Percentiles rank a stretch among this genome's conserved stretches.
These are phyloP conservation scores for Tromatobia lineatoria DNA, from an alignment of 2,888 invertebrate genomes.

Conservation along the genomic window DNA sequence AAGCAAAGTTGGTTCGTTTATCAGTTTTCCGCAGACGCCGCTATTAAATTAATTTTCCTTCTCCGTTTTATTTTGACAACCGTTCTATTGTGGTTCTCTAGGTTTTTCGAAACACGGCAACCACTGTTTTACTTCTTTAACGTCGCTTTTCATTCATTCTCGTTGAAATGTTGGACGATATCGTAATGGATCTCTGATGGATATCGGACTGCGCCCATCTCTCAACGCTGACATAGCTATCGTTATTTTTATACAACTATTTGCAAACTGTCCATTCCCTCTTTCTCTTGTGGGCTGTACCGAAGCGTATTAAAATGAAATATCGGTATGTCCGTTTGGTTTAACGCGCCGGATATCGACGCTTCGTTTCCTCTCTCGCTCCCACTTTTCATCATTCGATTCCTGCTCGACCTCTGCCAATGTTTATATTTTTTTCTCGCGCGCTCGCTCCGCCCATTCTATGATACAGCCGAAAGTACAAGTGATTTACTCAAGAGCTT, in stretches of 20 bases:
- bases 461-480: slow-evolving; percentile 3
- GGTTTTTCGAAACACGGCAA: not conserved
- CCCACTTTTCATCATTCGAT: slow-evolving; percentile 6
- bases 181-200: slow-evolving; percentile 38
- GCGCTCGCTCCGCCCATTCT: slow-evolving; percentile 13
- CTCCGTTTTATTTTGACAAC: not conserved
- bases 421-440: slow-evolving; percentile 36
- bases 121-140: not conserved
- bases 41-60: slow-evolving; percentile 15
- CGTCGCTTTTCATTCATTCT: not conserved
- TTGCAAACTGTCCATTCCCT: slow-evolving; percentile 40
- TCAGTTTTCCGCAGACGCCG: slow-evolving; percentile 2
- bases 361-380: slow-evolving; percentile 51
- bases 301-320: slow-evolving; percentile 63
- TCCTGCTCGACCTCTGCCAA: slow-evolving; percentile 10
- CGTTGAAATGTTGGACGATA: slow-evolving; percentile 25
- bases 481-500: slow-evolving; percentile 26
- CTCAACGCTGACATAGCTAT: not conserved
- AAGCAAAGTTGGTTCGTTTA: slow-evolving; percentile 27
- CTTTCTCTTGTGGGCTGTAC: slow-evolving; percentile 21
- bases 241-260: slow-evolving; percentile 40
- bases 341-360: slow-evolving; percentile 64
- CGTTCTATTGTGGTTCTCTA: not conserved
- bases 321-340: slow-evolving; percentile 63
- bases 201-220: slow-evolving; percentile 38